These are phyloP conservation scores for Enteromius thamalakanensis DNA, from an alignment of 2,797 vertebrate species.

Conservation along the genomic window DNA sequence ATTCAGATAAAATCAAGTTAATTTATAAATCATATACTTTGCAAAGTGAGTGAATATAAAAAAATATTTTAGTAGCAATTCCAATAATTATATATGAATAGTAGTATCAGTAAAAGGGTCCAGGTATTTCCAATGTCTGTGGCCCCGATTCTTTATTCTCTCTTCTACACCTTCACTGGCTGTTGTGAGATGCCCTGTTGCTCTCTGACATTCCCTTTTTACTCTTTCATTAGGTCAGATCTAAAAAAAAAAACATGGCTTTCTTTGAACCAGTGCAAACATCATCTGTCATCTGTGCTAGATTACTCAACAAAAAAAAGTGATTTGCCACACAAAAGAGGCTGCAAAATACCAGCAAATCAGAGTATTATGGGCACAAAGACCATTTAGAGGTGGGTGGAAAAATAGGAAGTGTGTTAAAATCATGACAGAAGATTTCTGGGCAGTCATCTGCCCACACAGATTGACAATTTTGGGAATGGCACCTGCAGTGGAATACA, in stretches of 20 bases:
- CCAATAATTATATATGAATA: background rate
- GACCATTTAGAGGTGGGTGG: slow-evolving; percentile 3
- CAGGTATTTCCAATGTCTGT: background rate
- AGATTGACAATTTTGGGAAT: slow-evolving; percentile 3
- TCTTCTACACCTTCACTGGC: background rate
- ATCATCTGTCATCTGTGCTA: slow-evolving; percentile 14
- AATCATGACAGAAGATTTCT: slow-evolving; percentile 29
- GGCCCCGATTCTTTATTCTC: background rate
- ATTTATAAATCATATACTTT: background rate
- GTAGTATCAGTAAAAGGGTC: background rate
- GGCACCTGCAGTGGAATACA: slow-evolving; percentile 28
- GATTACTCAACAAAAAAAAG: slow-evolving; percentile 10
- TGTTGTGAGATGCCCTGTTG: background rate
- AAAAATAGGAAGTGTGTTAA: background rate
- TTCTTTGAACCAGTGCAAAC: background rate
- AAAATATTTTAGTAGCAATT: background rate
- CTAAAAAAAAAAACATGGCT: slow-evolving; percentile 7
- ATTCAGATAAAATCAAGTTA: background rate
- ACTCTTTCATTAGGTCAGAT: background rate
- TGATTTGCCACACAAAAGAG: slow-evolving; percentile 18
- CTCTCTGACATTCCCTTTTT: background rate
- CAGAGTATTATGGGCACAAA: slow-evolving; percentile 5
- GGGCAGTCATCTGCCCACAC: slow-evolving; percentile 5
- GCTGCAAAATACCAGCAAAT: slow-evolving; percentile 12
- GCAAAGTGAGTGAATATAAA: background rate